Evolutionary conservation across 2,113 vertebrate species (phyloP), one percentile per base, ranked within the genome.

Genomic region (Colaptes auratus): DNA sequence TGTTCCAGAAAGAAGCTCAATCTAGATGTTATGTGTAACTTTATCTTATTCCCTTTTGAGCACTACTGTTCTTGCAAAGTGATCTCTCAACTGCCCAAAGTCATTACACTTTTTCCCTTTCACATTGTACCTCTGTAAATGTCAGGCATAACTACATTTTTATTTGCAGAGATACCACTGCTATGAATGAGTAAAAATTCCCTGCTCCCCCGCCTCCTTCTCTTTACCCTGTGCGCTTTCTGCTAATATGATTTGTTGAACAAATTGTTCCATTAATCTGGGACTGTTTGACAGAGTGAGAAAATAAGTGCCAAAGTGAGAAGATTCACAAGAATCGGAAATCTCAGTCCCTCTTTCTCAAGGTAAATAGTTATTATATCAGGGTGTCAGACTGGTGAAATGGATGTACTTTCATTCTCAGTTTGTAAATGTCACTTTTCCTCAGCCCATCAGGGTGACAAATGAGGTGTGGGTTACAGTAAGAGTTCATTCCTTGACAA

Each of bases 351-450:
- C 98, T 98, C 98, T 98, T 98, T 98, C 98, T 98, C 98, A 99
- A 99, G 98, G 98, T 99, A 99, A 99, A 98, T 98, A 99, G 98
- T 98, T 99, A 99, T 99, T 99, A 99, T 98, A 98, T 99, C 98
- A 98, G 98, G 98, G 98, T 98, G 98, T 98, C 98, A 98, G 98
- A 97, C 98, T 97, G 98, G 95, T 92, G 98, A 98, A 98, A 98
- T 98, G 98, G 98, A 98, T 98, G 98, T 98, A 98, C 98, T 98
- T 98, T 98, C 98, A 98, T 98, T 98, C 98, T 98, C 97, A 97
- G 98, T 98, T 98, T 98, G 98, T 99, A 99, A 99, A 99, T 99
- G 99, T 99, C 99, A 99, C 98, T 98, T 98, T 98, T 98, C 98
- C 98, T 98, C 98, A 98, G 98, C 98, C 98, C 98, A 99, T 98